These are phyloP conservation scores for Chromoteleia sp. DNA, from an alignment of 2,888 invertebrate species.

Conservation along the genomic window DNA sequence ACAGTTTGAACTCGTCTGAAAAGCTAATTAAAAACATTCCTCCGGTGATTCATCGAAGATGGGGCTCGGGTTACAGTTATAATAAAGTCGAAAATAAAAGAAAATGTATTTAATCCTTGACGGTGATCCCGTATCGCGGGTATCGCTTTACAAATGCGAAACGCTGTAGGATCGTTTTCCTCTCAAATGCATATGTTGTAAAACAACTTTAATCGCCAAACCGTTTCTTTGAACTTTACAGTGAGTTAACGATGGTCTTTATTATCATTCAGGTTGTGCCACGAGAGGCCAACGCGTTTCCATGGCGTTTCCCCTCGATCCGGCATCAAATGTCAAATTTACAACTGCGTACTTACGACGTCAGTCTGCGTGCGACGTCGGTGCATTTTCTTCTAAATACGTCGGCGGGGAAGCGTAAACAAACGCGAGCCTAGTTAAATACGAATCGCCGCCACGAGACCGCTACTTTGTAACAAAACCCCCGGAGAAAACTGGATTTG, in stretches of 20 bases:
- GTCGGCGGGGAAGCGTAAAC: not conserved
- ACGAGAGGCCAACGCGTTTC: not conserved
- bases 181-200: not conserved
- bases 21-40: not conserved
- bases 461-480: constrained; percentile 27
- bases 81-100: constrained; percentile 13
- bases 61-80: not conserved
- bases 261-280: not conserved
- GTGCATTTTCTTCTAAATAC: not conserved
- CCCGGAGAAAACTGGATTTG: constrained; percentile 11
- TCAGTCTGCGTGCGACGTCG: too few relatives aligned
- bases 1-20: too few relatives aligned
- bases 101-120: constrained; percentile 23
- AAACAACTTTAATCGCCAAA: constrained; percentile 34
- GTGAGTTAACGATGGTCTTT: constrained; percentile 6
- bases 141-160: constrained; percentile 38
- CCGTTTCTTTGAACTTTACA: constrained; percentile 42
- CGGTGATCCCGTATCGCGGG: constrained; percentile 8
- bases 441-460: constrained; percentile 4
- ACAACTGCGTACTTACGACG: not conserved
- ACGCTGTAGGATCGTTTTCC: constrained; percentile 21
- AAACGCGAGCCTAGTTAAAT: not conserved
- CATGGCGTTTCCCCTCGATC: too few relatives aligned
- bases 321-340: not conserved
- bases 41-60: not conserved